These are phyloP conservation scores for Helicoverpa zea DNA, from an alignment of 1,140 invertebrate genomes.

Conservation along the genomic window DNA sequence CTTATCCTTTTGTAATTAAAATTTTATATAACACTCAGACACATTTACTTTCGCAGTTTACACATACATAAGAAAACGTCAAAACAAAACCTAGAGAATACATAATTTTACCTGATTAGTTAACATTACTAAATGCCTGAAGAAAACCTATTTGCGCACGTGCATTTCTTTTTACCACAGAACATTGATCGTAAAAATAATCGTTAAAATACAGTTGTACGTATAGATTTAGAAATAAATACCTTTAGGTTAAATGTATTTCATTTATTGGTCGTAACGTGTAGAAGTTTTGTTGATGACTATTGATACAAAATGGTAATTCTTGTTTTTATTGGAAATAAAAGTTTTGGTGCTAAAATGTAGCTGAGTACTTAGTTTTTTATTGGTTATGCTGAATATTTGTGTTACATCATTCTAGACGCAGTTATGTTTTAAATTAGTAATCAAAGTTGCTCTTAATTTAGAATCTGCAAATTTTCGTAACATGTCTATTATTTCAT, in stretches of 20 bases:
- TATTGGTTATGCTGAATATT: not conserved
- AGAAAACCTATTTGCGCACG: not conserved
- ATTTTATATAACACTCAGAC: no score
- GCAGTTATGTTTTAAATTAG: no score
- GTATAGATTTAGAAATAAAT: constrained; percentile 44
- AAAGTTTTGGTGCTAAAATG: constrained; percentile 11
- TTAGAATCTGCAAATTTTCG: no score
- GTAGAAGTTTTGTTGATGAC: constrained; percentile 19
- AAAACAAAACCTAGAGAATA: no score
- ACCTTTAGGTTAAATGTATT: constrained; percentile 41
- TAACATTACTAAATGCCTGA: not conserved
- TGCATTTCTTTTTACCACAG: not conserved
- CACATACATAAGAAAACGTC: no score
- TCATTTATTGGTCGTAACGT: constrained; percentile 25
- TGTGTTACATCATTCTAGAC: not conserved
- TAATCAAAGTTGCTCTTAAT: no score
- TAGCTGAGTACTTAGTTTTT: not conserved
- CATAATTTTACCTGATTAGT: no score
- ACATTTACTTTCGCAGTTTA: no score
- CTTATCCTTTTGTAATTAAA: no score
- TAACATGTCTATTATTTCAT: no score
- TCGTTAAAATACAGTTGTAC: constrained; percentile 44
- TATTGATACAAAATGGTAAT: constrained; percentile 11
- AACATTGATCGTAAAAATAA: constrained; percentile 38
- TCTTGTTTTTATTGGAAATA: constrained; percentile 27